Evolutionary conservation across 1,140 invertebrate genomes (phyloP).

Genomic region (Brachionus paranguensis): DNA sequence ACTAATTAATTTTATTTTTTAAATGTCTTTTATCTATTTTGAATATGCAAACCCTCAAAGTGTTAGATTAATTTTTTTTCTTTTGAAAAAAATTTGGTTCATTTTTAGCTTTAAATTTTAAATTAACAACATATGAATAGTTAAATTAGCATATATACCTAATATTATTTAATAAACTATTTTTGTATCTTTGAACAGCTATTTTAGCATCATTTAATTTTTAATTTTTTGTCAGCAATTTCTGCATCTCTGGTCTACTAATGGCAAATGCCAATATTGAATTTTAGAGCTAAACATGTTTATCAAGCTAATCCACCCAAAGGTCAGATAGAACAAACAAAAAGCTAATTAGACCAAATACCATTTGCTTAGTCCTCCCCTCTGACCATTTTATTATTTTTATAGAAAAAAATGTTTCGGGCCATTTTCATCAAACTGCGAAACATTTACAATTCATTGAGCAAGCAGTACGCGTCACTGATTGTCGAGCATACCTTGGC

Average conservation of each 20-base stretch:
- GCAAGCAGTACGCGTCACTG: neutral
- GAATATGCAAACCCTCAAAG: too few relatives aligned
- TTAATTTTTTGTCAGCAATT: neutral
- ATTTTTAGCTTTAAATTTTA: neutral
- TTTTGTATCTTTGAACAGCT: neutral
- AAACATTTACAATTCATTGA: slow-evolving; percentile 20
- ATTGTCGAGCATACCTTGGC: slow-evolving; percentile 5
- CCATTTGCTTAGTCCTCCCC: neutral
- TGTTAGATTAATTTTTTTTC: too few relatives aligned
- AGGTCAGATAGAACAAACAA: neutral
- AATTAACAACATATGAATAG: neutral
- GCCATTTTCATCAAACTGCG: slow-evolving; percentile 14
- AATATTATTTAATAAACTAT: too few relatives aligned
- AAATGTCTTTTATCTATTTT: too few relatives aligned
- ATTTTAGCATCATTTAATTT: neutral
- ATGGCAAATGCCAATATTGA: neutral
- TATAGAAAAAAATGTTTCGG: slow-evolving; percentile 36
- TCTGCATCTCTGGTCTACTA: neutral
- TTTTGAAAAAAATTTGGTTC: neutral
- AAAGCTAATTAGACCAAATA: neutral
- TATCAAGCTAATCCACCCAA: neutral
- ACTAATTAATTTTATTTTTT: too few relatives aligned
- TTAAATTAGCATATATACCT: neutral
- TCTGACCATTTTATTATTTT: neutral
- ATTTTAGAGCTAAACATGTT: neutral